Conservation (phyloP, 2,113 vertebrate genomes). For the Tympanuchus pallidicinctus region DNA sequence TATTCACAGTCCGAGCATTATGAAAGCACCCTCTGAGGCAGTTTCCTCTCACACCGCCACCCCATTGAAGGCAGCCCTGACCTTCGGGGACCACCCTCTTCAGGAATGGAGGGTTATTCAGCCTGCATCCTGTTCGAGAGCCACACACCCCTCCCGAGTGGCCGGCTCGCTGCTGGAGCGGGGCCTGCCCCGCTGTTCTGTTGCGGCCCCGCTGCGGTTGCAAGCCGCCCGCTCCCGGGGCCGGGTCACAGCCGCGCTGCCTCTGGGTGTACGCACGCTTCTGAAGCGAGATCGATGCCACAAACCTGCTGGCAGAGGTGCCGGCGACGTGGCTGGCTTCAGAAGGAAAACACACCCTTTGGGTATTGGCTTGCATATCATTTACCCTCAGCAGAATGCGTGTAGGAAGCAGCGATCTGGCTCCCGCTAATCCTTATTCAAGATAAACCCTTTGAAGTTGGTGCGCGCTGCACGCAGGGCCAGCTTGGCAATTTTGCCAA, state of each 20-base stretch:
- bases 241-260: background rate
- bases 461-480: background rate
- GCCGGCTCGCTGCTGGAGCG: rapidly evolving
- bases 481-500: constrained; percentile 42
- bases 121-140: constrained; percentile 63
- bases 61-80: constrained; percentile 66
- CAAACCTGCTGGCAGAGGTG: background rate
- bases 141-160: constrained; percentile 5
- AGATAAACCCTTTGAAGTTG: constrained; percentile 58
- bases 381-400: constrained; percentile 6
- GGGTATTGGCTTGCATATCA: background rate
- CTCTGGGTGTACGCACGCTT: rapidly evolving
- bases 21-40: constrained; percentile 53
- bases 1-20: constrained; percentile 33
- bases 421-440: constrained; percentile 28
- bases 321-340: background rate
- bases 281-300: background rate
- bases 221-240: background rate
- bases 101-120: constrained; percentile 66
- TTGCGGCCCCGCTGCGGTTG: background rate
- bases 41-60: constrained; percentile 55
- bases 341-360: constrained; percentile 32
- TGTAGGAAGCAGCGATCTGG: constrained; percentile 31
- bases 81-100: constrained; percentile 62
- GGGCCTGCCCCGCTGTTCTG: background rate